A percentile compares a stretch with the other conserved stretches of the same genome.
Evolutionary conservation across 1,140 invertebrate species (phyloP).

Genomic region (Dendroctonus ponderosae): DNA sequence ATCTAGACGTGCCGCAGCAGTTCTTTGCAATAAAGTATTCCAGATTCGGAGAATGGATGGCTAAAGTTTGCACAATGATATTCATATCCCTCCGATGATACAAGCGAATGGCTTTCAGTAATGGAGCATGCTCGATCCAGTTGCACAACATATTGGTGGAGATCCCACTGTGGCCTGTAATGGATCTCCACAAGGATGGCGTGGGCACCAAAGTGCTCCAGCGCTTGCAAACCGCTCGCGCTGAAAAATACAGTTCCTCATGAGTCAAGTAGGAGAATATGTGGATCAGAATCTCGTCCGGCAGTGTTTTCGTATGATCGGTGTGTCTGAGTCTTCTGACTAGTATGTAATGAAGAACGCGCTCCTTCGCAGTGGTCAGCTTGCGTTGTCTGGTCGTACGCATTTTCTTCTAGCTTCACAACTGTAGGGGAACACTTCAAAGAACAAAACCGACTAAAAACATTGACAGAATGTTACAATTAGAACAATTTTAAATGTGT

Average conservation of each 20-base stretch:
- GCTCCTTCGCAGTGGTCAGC: too few relatives aligned
- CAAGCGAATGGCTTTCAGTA: conserved; percentile 30
- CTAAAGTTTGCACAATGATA: conserved; percentile 16
- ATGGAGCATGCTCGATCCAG: conserved; percentile 36
- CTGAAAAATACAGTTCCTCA: conserved; percentile 34
- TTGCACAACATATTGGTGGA: conserved; percentile 31
- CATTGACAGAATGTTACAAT: too few relatives aligned
- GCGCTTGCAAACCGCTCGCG: conserved; percentile 28
- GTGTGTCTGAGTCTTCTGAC: conserved; percentile 23
- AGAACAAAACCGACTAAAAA: too few relatives aligned
- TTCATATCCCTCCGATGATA: conserved; percentile 34
- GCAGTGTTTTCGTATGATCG: conserved; percentile 26
- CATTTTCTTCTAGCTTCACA: too few relatives aligned
- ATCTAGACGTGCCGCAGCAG: conserved; percentile 29
- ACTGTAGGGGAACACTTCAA: too few relatives aligned
- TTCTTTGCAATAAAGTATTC: conserved; percentile 28
- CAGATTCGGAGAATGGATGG: conserved; percentile 24
- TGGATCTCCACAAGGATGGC: conserved; percentile 33
- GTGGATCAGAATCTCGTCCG: conserved; percentile 35
- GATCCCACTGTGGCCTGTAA: conserved; percentile 25
- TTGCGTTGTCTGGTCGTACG: too few relatives aligned
- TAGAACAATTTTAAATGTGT: too few relatives aligned
- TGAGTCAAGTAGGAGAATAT: conserved; percentile 36
- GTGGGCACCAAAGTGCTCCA: conserved; percentile 30
- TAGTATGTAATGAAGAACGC: background rate